Conservation (phyloP, 2,888 invertebrate species). For the Chloroclystis v-ata region DNA sequence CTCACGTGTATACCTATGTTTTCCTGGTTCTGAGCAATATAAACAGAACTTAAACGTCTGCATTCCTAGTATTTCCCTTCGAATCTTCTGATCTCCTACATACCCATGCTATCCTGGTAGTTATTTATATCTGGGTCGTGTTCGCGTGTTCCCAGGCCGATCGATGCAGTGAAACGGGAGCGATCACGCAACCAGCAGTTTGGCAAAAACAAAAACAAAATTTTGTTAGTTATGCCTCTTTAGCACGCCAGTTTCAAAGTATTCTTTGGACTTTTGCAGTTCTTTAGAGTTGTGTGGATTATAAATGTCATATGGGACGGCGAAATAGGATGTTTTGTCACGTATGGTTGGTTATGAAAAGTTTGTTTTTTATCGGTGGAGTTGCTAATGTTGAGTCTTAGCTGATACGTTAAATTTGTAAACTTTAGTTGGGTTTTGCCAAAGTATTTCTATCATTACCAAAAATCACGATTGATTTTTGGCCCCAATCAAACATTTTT, state of each 20-base stretch:
- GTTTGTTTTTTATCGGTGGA: background rate
- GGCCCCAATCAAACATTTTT: no score
- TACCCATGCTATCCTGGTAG: conserved; percentile 7
- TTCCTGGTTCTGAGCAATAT: no score
- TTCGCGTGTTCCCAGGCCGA: conserved; percentile 21
- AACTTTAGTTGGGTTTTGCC: no score
- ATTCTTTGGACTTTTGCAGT: background rate
- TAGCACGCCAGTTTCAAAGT: conserved; percentile 12
- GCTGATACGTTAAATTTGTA: no score
- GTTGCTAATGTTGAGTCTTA: no score
- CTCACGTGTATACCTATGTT: no score
- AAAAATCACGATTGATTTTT: no score
- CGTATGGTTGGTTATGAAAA: background rate
- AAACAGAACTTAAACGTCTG: no score
- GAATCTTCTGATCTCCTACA: background rate
- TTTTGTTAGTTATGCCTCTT: conserved; percentile 15
- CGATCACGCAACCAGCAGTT: conserved; percentile 18
- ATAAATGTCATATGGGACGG: background rate
- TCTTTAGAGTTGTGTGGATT: background rate
- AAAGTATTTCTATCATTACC: no score
- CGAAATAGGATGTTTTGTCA: background rate
- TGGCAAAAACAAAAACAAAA: conserved; percentile 12
- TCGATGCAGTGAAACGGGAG: conserved; percentile 20
- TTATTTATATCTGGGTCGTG: conserved; percentile 4
- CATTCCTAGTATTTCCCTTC: no score